phyloP scores from a whole-genome alignment of 2,797 vertebrate species.

The Serranus cabrilla region DNA sequence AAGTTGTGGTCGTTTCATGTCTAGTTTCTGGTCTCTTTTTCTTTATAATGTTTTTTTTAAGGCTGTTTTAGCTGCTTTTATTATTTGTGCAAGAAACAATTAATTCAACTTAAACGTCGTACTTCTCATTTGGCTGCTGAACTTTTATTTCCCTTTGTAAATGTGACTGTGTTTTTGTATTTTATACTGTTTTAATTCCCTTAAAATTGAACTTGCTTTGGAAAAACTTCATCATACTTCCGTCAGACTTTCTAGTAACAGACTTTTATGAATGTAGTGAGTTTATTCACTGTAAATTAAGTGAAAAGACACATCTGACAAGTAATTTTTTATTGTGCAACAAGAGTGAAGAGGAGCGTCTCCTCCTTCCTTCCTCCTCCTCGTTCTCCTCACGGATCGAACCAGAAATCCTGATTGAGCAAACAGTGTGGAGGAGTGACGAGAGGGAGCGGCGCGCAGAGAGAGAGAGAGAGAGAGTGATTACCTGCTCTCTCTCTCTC shows the following conservation, averaged over 20 bases:
- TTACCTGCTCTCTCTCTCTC: conserved; percentile 60
- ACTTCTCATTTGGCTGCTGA: no score
- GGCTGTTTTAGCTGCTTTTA: no score
- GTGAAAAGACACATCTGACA: conserved; percentile 3
- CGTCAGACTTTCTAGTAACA: neutral
- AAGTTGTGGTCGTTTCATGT: no score
- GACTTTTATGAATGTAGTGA: neutral
- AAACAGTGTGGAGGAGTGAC: conserved; percentile 66
- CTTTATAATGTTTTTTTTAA: no score
- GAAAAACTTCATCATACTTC: neutral
- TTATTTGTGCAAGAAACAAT: no score
- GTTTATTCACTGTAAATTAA: neutral
- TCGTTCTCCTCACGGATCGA: conserved; percentile 28
- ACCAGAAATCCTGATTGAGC: conserved; percentile 71
- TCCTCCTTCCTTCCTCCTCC: conserved; percentile 10
- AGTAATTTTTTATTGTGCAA: conserved; percentile 22
- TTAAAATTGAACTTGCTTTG: no score
- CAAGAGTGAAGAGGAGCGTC: neutral
- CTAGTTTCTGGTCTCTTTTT: no score
- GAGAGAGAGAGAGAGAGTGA: conserved; percentile 42
- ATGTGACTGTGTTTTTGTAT: no score
- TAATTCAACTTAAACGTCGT: no score
- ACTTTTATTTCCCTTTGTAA: neutral
- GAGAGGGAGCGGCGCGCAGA: conserved; percentile 54
- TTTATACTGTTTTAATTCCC: no score